Base-by-base conservation (phyloP, 2,888 invertebrate genomes). In the Ernsta delagoae region DNA sequence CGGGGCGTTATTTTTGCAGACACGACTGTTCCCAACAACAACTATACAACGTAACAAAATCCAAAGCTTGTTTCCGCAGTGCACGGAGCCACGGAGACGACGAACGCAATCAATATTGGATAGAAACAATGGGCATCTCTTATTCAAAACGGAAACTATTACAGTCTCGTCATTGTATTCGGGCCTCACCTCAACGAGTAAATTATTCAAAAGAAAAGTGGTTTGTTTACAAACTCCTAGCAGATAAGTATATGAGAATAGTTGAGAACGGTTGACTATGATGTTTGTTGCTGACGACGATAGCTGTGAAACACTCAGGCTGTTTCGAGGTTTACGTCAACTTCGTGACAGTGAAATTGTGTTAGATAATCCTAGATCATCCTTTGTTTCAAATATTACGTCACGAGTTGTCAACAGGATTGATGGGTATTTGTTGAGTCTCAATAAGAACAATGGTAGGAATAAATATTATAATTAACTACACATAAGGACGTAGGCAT, bases 141-240 rank as follows among this genome's bases (percentile, higher is more conserved):
- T 89, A 89, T 90, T 90, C 87, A 87, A 88, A 92, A 88, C 90
- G 92, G 92, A 92, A 93, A 92, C 92, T 92, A 90, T 92, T 92
- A 93, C 85, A 84, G 86, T 77, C 79, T 83, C 79, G 83, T 89
- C 82, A 92, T 92, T 93, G 92, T 93, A 83, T 90, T 87, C 86
- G 79, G 80, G 86, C 86, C 88, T 90, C 88, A 87, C 88, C 90
- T 90, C 85, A 79, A 79, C 80, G 82, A 85, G 85, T 86, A 83
- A 86, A 89, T 92, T 90, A 92, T 92, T 90, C 88, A 90, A 89
- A 89, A 84, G 83, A 88, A 89, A 89, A 89, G 86, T 89, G 85
- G 88, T 90, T 90, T 92, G 90, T 90, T 89, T 89, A 90, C 84
- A 80, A 86, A 87, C 83, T 84, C 81, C 78, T 80, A 78, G 75